Conservation (phyloP, 2,888 invertebrate genomes). For the Mesochorus sp. region DNA sequence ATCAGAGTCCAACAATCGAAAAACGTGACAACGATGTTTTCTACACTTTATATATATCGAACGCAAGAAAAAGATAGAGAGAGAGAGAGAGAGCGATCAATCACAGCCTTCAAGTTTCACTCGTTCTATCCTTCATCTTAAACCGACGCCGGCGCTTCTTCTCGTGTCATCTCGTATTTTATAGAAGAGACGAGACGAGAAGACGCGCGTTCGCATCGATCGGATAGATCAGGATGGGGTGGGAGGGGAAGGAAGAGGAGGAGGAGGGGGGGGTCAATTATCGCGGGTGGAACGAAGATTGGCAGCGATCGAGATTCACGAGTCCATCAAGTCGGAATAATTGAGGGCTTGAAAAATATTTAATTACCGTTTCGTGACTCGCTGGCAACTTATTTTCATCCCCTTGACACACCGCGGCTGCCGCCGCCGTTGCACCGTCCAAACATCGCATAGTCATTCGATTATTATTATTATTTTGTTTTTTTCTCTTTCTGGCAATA, state of each 20-base stretch:
- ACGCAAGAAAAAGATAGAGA: no score
- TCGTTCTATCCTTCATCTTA: no score
- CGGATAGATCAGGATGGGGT: not conserved
- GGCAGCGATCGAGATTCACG: constrained; percentile 42
- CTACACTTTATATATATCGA: no score
- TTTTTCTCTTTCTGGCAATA: no score
- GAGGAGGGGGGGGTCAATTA: constrained; percentile 19
- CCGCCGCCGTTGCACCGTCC: no score
- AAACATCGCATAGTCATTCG: not conserved
- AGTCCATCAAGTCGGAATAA: constrained; percentile 1
- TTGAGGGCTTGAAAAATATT: not conserved
- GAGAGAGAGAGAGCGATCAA: no score
- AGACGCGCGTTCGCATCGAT: not conserved
- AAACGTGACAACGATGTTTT: no score
- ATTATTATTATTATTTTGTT: not conserved
- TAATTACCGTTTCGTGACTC: constrained; percentile 31
- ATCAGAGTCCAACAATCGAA: no score
- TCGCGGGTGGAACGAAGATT: constrained; percentile 51
- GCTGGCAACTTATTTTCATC: constrained; percentile 11
- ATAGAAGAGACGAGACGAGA: no score
- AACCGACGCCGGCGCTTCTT: no score
- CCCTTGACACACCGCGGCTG: not conserved
- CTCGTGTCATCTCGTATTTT: no score
- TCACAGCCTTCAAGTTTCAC: no score
- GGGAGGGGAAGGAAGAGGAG: not conserved